Conservation (phyloP, 2,797 vertebrate species). For the Spheniscus humboldti region DNA sequence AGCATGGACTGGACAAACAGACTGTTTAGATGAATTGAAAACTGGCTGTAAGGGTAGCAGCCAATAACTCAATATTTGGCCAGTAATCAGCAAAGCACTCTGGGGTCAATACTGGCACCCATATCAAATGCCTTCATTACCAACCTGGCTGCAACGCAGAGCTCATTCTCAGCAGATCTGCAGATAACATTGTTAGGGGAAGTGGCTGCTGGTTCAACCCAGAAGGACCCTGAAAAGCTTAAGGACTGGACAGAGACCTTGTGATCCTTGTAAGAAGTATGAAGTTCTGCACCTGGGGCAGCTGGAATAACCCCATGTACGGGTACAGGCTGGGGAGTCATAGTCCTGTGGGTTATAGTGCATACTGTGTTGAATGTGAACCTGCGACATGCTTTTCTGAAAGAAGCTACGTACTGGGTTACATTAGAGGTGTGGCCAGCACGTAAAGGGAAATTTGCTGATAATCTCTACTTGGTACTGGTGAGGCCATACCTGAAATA, state of each 20-base stretch:
- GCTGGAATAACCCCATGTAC: not conserved
- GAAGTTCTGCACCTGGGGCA: not conserved
- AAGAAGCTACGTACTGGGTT: not conserved
- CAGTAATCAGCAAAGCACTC: not conserved
- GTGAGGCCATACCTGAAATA: not conserved
- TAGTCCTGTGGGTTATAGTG: not conserved
- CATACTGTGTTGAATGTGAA: not conserved
- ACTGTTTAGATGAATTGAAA: not conserved
- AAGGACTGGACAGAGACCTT: not conserved
- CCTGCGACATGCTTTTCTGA: fast-evolving
- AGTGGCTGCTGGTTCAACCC: not conserved
- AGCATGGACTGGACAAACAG: not conserved
- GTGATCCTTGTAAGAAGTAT: not conserved
- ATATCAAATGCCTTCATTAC: not conserved
- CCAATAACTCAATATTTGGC: not conserved
- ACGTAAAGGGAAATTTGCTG: not conserved
- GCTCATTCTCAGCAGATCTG: not conserved
- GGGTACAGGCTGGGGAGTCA: not conserved
- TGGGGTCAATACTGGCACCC: not conserved
- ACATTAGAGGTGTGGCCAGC: not conserved
- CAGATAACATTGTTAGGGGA: not conserved
- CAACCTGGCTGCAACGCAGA: not conserved
- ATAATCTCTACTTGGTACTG: not conserved
- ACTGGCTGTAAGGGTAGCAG: not conserved
- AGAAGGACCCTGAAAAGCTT: not conserved